Evolutionary conservation across 2,797 vertebrate species (phyloP).

Genomic region (Xenentodon cancila): DNA sequence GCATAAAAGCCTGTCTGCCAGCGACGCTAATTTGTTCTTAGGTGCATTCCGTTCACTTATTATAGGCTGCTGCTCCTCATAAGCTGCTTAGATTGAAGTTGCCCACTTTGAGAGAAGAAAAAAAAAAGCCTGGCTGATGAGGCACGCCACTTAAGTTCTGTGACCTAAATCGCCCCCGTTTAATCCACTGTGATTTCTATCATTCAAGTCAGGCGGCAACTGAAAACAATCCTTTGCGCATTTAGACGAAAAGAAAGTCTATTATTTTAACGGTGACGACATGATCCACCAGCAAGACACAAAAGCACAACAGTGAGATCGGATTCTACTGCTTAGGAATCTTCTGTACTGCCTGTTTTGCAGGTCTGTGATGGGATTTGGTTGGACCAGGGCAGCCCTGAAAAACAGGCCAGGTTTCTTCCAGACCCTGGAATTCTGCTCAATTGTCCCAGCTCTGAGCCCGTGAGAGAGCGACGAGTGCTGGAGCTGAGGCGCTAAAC

Average conservation of each 20-base stretch:
- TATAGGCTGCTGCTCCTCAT: slow-evolving; percentile 63
- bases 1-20: slow-evolving; percentile 69
- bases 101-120: slow-evolving; percentile 58
- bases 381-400: slow-evolving; percentile 74
- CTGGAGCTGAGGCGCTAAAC: slow-evolving; percentile 74
- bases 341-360: too few species aligned
- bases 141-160: slow-evolving; percentile 64
- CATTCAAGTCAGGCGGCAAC: slow-evolving; percentile 60
- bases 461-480: slow-evolving; percentile 67
- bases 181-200: slow-evolving; percentile 70
- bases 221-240: slow-evolving; percentile 58
- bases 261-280: slow-evolving; percentile 51
- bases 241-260: slow-evolving; percentile 35
- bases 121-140: slow-evolving; percentile 43
- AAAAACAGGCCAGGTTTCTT: slow-evolving; percentile 79
- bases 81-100: slow-evolving; percentile 68
- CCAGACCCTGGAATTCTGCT: slow-evolving; percentile 76
- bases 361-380: slow-evolving; percentile 77
- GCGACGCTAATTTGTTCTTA: slow-evolving; percentile 72
- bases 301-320: not conserved
- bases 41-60: slow-evolving; percentile 76
- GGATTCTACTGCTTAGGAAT: too few species aligned
- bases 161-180: slow-evolving; percentile 58
- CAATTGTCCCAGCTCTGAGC: slow-evolving; percentile 82
- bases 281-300: slow-evolving; percentile 5